Conservation (phyloP, 2,888 invertebrate species). For the Hirudinaria manillensis region DNA sequence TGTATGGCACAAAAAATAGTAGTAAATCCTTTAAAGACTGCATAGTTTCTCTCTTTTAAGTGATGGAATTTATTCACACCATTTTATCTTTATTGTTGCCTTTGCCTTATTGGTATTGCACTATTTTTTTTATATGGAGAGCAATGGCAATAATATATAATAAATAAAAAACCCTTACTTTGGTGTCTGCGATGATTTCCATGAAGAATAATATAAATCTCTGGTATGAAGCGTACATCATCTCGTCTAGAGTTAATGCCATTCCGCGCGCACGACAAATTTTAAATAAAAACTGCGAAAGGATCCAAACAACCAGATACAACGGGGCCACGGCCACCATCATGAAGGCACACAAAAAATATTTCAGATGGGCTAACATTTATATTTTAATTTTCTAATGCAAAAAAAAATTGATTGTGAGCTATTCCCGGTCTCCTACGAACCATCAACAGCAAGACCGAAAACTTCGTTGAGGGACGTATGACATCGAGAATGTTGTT, state of each 20-base stretch:
- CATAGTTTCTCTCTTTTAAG: no score
- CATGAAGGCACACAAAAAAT: slow-evolving; percentile 1
- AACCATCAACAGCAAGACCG: no score
- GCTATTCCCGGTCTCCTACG: background rate
- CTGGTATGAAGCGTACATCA: slow-evolving; percentile 27
- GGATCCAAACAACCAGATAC: background rate
- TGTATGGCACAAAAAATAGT: no score
- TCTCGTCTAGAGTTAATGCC: background rate
- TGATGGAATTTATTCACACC: no score
- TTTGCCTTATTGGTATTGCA: no score
- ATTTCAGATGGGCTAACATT: background rate
- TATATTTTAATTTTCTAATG: background rate
- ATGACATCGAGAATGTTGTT: no score
- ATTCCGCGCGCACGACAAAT: background rate
- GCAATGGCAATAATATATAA: background rate
- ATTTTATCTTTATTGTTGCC: no score
- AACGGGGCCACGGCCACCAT: slow-evolving; percentile 7
- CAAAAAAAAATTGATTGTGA: background rate
- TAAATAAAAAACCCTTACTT: background rate
- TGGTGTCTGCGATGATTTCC: slow-evolving; percentile 9
- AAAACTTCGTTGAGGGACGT: no score
- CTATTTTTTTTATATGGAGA: no score
- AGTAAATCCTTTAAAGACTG: no score
- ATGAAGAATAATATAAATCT: slow-evolving; percentile 24
- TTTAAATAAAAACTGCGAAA: background rate